These are phyloP conservation scores for Acrocephalus scirpaceus DNA, from an alignment of 2,797 vertebrate species.

Conservation along the genomic window DNA sequence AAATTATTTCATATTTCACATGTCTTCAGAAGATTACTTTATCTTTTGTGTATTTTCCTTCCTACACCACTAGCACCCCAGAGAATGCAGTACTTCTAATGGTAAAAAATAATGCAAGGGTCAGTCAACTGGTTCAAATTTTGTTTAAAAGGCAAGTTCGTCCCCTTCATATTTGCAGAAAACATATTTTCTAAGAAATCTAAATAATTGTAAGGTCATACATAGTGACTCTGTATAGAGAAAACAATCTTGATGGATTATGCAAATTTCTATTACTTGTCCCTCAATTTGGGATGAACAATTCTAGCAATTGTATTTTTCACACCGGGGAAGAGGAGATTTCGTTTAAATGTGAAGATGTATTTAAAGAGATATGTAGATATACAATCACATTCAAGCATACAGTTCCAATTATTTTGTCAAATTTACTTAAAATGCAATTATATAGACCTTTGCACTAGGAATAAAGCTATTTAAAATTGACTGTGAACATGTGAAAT, in stretches of 20 bases:
- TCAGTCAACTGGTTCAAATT: background rate
- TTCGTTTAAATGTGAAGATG: background rate
- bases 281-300: background rate
- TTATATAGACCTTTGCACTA: background rate
- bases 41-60: background rate
- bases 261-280: background rate
- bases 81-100: background rate
- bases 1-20: background rate
- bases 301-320: background rate
- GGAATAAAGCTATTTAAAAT: background rate
- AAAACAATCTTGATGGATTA: background rate
- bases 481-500: background rate
- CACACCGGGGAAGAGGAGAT: background rate
- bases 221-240: background rate
- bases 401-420: background rate
- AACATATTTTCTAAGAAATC: background rate
- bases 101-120: background rate
- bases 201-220: background rate
- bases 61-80: rapidly evolving
- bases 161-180: background rate
- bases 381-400: background rate
- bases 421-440: background rate
- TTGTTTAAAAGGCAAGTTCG: background rate
- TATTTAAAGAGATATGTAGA: background rate
- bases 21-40: background rate